Percentiles rank a stretch among this genome's conserved stretches.
phyloP scores from a whole-genome alignment of 2,888 invertebrate species.

The Argynnis bischoffii region DNA sequence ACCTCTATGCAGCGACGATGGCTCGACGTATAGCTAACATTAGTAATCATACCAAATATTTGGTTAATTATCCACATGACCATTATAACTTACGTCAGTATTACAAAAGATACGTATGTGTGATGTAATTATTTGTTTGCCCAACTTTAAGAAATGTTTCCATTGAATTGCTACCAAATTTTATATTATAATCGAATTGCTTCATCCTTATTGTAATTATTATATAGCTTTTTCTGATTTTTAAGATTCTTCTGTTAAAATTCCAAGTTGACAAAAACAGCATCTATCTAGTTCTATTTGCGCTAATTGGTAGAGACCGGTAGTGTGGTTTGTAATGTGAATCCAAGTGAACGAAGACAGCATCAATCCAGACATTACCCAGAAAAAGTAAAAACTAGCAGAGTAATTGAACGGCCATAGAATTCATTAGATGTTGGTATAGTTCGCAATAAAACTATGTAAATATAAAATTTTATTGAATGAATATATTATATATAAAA shows the following conservation, averaged over 20 bases:
- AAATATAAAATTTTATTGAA: not conserved
- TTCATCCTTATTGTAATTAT: conserved; percentile 22
- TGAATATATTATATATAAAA: not conserved
- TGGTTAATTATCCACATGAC: conserved; percentile 45
- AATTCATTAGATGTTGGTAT: conserved; percentile 51
- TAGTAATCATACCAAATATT: conserved; percentile 44
- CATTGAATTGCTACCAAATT: conserved; percentile 29
- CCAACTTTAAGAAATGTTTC: conserved; percentile 33
- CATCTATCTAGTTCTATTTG: conserved; percentile 12
- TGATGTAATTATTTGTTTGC: conserved; percentile 41
- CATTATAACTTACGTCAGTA: conserved; percentile 47
- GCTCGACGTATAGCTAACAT: conserved; percentile 3
- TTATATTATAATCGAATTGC: conserved; percentile 35
- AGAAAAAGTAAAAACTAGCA: conserved; percentile 49
- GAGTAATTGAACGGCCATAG: conserved; percentile 50
- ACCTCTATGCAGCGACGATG: not conserved
- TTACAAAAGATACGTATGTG: conserved; percentile 36
- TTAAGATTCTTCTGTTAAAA: conserved; percentile 2
- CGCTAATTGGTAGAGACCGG: conserved; percentile 11
- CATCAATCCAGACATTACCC: conserved; percentile 20
- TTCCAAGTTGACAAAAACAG: conserved; percentile 4
- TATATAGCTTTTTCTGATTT: conserved; percentile 10
- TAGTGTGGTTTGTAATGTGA: not conserved
- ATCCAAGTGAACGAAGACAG: not conserved
- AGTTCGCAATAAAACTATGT: not conserved